Conservation (phyloP, 2,888 invertebrate genomes). For the Acrocyrtus sp. region DNA sequence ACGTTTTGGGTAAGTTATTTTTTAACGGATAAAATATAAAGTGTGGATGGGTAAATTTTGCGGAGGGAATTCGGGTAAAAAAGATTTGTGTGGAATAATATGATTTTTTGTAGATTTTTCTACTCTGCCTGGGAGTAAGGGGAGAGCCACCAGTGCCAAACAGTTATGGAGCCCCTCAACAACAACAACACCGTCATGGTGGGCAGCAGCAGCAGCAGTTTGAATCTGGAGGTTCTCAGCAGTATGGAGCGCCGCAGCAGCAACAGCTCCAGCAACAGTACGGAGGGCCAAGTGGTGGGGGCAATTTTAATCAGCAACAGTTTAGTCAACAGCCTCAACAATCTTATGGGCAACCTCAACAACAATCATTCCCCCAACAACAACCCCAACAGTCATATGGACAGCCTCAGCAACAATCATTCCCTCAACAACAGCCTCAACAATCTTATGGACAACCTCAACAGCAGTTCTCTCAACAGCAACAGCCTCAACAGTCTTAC, state of each 20-base stretch:
- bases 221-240: not conserved
- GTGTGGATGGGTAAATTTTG: not conserved
- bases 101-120: constrained; percentile 14
- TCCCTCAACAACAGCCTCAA: constrained; percentile 1
- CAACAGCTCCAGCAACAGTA: constrained; percentile 42
- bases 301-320: constrained; percentile 19
- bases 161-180: constrained; percentile 39
- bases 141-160: constrained; percentile 37
- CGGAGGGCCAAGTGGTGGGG: constrained; percentile 29
- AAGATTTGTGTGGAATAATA: not conserved
- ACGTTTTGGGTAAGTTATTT: not conserved
- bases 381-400: constrained; percentile 10
- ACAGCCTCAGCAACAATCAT: constrained; percentile 22
- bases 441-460: constrained; percentile 40
- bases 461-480: constrained; percentile 20
- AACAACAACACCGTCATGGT: constrained; percentile 32
- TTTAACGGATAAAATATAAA: not conserved
- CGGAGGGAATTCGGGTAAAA: not conserved
- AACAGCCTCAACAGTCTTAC: constrained; percentile 32
- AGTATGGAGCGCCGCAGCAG: constrained; percentile 38
- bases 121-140: constrained; percentile 28
- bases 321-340: constrained; percentile 23
- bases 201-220: constrained; percentile 15
- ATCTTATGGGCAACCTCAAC: constrained; percentile 64
- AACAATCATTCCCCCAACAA: constrained; percentile 67